These are phyloP conservation scores for Sinella curviseta DNA, from an alignment of 1,140 invertebrate genomes.

Conservation along the genomic window DNA sequence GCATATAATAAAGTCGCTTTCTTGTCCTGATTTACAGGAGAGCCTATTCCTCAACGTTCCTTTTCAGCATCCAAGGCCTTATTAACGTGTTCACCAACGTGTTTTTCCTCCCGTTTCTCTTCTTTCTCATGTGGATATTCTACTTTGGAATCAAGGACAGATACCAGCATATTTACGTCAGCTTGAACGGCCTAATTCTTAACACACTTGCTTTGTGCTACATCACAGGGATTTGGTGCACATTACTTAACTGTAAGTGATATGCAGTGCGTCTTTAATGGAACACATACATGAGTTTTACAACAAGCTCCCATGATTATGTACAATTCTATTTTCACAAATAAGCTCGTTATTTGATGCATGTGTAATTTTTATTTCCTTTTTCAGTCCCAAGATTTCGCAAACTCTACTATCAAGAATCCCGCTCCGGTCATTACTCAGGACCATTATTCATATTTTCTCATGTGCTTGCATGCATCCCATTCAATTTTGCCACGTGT, in stretches of 20 bases:
- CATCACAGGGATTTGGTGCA: conserved; percentile 75
- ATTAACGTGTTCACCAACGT: conserved; percentile 72
- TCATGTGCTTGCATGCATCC: conserved; percentile 75
- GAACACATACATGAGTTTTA: too few relatives aligned
- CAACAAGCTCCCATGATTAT: neutral
- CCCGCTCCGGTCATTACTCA: conserved; percentile 79
- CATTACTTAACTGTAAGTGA: conserved; percentile 60
- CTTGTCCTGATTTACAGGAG: conserved; percentile 59
- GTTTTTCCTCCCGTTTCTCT: conserved; percentile 72
- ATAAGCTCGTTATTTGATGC: neutral
- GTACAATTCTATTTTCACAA: conserved; percentile 11
- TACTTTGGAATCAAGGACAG: conserved; percentile 63
- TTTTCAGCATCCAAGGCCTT: conserved; percentile 70
- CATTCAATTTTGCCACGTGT: conserved; percentile 73
- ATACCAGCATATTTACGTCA: conserved; percentile 72
- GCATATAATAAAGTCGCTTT: conserved; percentile 10
- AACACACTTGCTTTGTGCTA: conserved; percentile 76
- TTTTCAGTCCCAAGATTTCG: conserved; percentile 73
- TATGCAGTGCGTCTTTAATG: too few relatives aligned
- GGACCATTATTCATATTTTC: conserved; percentile 79
- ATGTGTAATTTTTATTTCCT: too few relatives aligned
- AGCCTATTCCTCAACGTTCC: conserved; percentile 72
- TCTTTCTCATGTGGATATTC: conserved; percentile 76
- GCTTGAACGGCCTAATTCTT: conserved; percentile 76
- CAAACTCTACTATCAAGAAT: conserved; percentile 87